These are phyloP conservation scores for Otis tarda DNA, from an alignment of 2,113 vertebrate genomes.

Conservation along the genomic window DNA sequence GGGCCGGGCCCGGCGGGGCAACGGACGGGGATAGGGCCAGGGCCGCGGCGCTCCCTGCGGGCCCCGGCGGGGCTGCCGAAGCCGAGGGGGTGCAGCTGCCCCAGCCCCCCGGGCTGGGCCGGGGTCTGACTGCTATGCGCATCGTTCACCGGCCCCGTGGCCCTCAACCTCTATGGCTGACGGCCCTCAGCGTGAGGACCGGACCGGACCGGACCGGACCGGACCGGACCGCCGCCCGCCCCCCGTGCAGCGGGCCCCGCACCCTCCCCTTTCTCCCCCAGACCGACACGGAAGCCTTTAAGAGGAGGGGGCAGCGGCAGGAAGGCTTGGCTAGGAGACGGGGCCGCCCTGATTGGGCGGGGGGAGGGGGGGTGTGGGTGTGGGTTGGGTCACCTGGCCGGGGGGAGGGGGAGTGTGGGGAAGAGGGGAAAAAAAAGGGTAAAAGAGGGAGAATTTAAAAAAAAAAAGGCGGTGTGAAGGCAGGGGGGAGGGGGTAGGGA, in stretches of 20 bases:
- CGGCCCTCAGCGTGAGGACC: too few relatives aligned
- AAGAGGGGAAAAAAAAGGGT: too few relatives aligned
- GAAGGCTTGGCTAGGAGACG: neutral
- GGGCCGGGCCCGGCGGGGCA: too few relatives aligned
- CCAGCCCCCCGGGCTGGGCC: neutral
- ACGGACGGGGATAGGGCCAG: neutral
- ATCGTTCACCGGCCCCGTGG: neutral
- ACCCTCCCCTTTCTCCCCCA: neutral
- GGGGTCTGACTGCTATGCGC: too few relatives aligned
- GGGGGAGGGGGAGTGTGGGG: too few relatives aligned
- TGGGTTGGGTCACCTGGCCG: neutral
- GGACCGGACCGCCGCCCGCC: neutral
- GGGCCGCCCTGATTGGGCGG: neutral
- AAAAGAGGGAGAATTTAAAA: neutral
- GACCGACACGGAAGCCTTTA: constrained; percentile 1
- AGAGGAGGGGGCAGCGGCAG: neutral
- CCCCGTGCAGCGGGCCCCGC: neutral
- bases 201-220: too few relatives aligned
- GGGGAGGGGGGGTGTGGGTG: too few relatives aligned
- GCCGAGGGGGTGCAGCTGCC: neutral
- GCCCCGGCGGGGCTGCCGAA: neutral
- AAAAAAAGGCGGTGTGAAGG: neutral
- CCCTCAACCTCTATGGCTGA: neutral
- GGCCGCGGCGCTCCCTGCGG: neutral
- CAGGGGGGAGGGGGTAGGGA: too few relatives aligned